Base-by-base conservation (phyloP, 2,888 invertebrate species). In the Melanophora roralis region DNA sequence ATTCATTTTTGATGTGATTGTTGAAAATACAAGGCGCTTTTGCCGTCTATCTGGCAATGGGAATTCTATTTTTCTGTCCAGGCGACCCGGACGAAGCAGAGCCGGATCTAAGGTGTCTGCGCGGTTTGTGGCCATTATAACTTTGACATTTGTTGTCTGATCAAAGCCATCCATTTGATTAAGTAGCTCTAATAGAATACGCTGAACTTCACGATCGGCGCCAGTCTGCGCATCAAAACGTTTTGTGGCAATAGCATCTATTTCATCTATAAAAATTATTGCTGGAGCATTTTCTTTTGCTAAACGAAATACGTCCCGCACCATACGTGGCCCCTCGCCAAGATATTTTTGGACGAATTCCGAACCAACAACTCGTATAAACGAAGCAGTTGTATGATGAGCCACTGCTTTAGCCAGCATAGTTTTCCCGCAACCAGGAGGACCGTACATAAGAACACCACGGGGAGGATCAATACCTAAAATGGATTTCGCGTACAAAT, bases 121-220 rank as follows among this genome's bases (percentile, higher is more conserved):
- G 86, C 98, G 93, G 90, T 98, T 98, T 7, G 98, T 98, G 0
- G 98, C 98, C 97, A 98, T 98, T 78, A 98, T 97, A 0, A 93
- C 98, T 92, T 99, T 99, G 14, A 99, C 99, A 91, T 99, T 99
- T n/a, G 99, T 98, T 1, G 98, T 98, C 91, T 99, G 99, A 91
- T 99, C 99, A 89, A 99, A 99, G 62, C 99, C 99, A 91, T 99
- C 99, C 99, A 99, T 99, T 91, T 99, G 99, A 91, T 99, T 99
- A 7, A 99, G 92, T 71, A 99, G 91, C 88, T 99, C 99, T 19
- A 99, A 91, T 32, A 99, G 91, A 89, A 99, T 99, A 91, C 99
- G 94, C 89, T 99, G 99, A 0, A 99, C 99, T 91, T 99, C 98
- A 85, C 98, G 93, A 92, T 99, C 98, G 64, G 98, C 98, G 85